Evolutionary conservation across 2,113 vertebrate species (phyloP).

Genomic region (Sinocyclocheilus maitianheensis): DNA sequence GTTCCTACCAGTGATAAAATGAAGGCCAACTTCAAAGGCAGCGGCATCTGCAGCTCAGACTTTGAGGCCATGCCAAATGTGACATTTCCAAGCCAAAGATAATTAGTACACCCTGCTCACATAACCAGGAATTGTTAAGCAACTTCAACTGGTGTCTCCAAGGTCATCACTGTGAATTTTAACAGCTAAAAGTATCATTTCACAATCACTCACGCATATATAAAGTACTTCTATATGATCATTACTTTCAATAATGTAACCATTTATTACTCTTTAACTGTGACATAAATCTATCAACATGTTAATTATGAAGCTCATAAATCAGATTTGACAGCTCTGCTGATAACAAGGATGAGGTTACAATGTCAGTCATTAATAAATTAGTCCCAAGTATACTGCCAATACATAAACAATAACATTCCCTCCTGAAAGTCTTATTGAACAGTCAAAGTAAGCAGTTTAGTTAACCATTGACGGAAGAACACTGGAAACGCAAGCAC

Average conservation of each 20-base stretch:
- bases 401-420: slow-evolving; percentile 9
- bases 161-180: slow-evolving; percentile 30
- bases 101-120: slow-evolving; percentile 31
- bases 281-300: background rate
- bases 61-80: slow-evolving; percentile 19
- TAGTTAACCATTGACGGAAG: slow-evolving; percentile 45
- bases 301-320: background rate
- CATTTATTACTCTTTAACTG: background rate
- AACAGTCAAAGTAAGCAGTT: slow-evolving; percentile 10
- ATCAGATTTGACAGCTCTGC: slow-evolving; percentile 4
- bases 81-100: slow-evolving; percentile 47
- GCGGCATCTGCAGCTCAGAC: slow-evolving; percentile 21
- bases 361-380: slow-evolving; percentile 9
- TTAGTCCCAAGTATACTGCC: background rate
- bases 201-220: background rate
- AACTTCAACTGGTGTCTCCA: slow-evolving; percentile 11
- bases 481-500: background rate
- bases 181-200: background rate
- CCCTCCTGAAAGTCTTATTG: background rate
- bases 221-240: background rate
- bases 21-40: slow-evolving; percentile 47
- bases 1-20: slow-evolving; percentile 5
- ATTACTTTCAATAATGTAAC: background rate
- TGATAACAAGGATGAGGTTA: background rate
- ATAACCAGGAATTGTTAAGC: slow-evolving; percentile 22